A percentile compares a stretch with the other conserved stretches of the same genome.
Conservation (phyloP, 2,888 invertebrate species). For the Esperia sulphurella region DNA sequence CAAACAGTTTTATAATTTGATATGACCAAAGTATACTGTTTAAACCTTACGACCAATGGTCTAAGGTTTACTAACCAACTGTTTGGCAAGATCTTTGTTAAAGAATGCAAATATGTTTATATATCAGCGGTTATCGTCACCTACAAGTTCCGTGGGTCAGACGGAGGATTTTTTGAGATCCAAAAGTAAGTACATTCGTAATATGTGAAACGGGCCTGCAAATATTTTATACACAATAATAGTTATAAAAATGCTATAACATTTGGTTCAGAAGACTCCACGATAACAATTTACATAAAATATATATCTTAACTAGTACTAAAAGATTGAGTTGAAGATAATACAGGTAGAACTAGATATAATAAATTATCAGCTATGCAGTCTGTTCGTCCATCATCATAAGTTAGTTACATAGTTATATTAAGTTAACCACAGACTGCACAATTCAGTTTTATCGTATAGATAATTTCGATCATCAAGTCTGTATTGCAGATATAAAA, state of each 20-base stretch:
- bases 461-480: neutral
- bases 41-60: too few species aligned
- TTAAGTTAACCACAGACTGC: conserved; percentile 27
- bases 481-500: too few species aligned
- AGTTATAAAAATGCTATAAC: conserved; percentile 27
- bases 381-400: conserved; percentile 30
- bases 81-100: too few species aligned
- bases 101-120: too few species aligned
- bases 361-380: conserved; percentile 30
- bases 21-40: too few species aligned
- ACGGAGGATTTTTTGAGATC: too few species aligned
- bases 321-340: conserved; percentile 23
- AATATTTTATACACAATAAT: neutral
- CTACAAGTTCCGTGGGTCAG: too few species aligned
- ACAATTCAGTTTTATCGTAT: conserved; percentile 15
- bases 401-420: conserved; percentile 24
- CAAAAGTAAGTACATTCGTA: neutral
- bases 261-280: conserved; percentile 32
- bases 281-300: conserved; percentile 29
- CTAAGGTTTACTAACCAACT: too few species aligned
- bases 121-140: too few species aligned
- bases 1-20: too few species aligned
- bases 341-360: conserved; percentile 13
- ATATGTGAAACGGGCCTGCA: conserved; percentile 3
- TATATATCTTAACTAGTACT: conserved; percentile 20